These are phyloP conservation scores for Drosophila melanica DNA, from an alignment of 1,140 invertebrate genomes.

Conservation along the genomic window DNA sequence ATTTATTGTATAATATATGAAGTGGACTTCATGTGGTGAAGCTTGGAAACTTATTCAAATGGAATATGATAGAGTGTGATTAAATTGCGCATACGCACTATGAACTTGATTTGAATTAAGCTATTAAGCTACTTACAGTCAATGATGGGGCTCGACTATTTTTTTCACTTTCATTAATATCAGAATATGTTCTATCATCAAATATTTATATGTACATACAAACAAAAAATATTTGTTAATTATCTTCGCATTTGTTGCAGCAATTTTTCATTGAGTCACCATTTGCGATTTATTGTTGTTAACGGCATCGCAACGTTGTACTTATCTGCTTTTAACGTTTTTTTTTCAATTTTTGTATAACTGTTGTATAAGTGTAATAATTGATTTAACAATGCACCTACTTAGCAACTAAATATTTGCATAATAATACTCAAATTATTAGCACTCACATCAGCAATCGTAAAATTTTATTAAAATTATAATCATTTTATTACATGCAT, in stretches of 20 bases:
- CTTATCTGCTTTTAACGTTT: neutral
- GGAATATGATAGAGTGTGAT: neutral
- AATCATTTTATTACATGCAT: constrained; percentile 9
- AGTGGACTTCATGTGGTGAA: too few relatives aligned
- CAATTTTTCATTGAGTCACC: constrained; percentile 4
- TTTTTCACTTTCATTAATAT: neutral
- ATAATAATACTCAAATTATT: constrained; percentile 5
- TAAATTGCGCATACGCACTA: constrained; percentile 3
- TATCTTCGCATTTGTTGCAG: constrained; percentile 27
- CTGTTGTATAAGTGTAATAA: constrained; percentile 14
- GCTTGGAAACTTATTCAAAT: neutral
- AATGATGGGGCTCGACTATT: neutral
- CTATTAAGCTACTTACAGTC: neutral
- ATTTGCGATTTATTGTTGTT: neutral
- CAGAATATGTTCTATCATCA: constrained; percentile 4
- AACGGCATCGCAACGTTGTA: neutral
- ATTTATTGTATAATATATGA: too few relatives aligned
- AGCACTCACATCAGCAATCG: neutral
- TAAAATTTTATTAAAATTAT: constrained; percentile 36
- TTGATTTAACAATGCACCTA: constrained; percentile 3
- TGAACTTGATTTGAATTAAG: neutral
- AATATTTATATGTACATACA: neutral
- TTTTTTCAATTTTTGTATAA: neutral
- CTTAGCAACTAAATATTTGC: constrained; percentile 10
- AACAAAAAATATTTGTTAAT: constrained; percentile 23